A percentile compares a stretch with the other conserved stretches of the same genome.
phyloP scores from a whole-genome alignment of 2,113 vertebrate species.

The Epinephelus fuscoguttatus region DNA sequence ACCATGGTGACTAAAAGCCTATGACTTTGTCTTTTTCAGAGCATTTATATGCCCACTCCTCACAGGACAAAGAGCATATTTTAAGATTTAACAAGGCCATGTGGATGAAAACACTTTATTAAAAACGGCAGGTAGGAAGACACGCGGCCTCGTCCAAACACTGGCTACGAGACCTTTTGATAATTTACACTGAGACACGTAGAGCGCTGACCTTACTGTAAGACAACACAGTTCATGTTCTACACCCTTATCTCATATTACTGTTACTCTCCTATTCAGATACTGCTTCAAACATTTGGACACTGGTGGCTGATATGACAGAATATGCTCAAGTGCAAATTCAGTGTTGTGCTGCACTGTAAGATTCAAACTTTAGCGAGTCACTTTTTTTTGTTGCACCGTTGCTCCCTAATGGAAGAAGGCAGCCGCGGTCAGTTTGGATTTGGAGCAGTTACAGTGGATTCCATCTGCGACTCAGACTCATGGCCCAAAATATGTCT shows the following conservation, averaged over 20 bases:
- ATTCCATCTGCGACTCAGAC: neutral
- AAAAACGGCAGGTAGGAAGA: neutral
- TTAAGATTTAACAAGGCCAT: conserved; percentile 30
- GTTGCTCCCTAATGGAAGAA: neutral
- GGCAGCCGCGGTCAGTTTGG: no score
- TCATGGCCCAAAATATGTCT: neutral
- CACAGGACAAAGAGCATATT: conserved; percentile 8
- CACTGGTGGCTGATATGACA: neutral
- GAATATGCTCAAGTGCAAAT: no score
- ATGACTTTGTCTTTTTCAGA: conserved; percentile 38
- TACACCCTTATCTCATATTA: neutral
- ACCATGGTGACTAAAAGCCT: conserved; percentile 68
- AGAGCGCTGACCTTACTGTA: no score
- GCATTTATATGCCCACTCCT: conserved; percentile 23
- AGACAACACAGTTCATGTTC: neutral
- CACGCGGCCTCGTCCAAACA: neutral
- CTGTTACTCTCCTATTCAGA: neutral
- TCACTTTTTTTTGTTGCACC: neutral
- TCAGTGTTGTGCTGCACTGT: no score
- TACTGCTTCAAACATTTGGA: neutral
- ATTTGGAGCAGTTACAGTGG: neutral
- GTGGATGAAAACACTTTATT: neutral
- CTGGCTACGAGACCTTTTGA: neutral
- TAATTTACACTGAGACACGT: neutral
- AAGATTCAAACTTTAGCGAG: no score